These are phyloP conservation scores for Flexamia atlantica DNA, from an alignment of 2,888 invertebrate species.

Conservation along the genomic window DNA sequence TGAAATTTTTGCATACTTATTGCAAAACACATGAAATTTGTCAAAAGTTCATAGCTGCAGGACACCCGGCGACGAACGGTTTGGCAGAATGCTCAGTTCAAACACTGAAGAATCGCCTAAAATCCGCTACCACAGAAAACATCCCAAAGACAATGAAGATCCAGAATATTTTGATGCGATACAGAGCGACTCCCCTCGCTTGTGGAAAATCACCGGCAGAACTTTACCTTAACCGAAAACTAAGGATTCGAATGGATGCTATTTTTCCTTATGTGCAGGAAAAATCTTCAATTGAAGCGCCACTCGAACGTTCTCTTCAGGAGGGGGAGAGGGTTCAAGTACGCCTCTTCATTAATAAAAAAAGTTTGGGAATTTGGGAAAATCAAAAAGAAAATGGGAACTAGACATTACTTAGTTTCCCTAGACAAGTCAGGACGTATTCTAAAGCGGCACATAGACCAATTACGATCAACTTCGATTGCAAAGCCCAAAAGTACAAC, in stretches of 20 bases:
- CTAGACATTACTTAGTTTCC: slow-evolving; percentile 1
- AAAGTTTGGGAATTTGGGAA: background rate
- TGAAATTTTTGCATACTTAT: slow-evolving; percentile 1
- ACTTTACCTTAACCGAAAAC: slow-evolving; percentile 57
- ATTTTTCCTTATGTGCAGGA: slow-evolving; percentile 6
- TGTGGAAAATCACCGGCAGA: slow-evolving; percentile 60
- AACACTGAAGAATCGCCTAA: background rate
- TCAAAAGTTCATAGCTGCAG: slow-evolving; percentile 30
- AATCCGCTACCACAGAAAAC: background rate
- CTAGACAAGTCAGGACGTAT: background rate
- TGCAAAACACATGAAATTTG: background rate
- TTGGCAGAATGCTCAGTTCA: slow-evolving; percentile 5
- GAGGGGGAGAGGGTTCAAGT: slow-evolving; percentile 61
- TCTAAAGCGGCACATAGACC: slow-evolving; percentile 10
- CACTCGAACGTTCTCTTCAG: slow-evolving; percentile 10
- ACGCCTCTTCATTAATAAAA: background rate
- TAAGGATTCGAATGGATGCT: slow-evolving; percentile 56
- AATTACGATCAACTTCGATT: background rate
- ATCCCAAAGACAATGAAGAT: slow-evolving; percentile 23
- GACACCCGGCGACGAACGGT: slow-evolving; percentile 34
- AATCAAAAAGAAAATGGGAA: background rate
- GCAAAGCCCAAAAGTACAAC: background rate
- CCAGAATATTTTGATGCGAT: slow-evolving; percentile 37
- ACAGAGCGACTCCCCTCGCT: slow-evolving; percentile 59
- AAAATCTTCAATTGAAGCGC: background rate